Percentiles rank a stretch among this genome's conserved stretches.
Evolutionary conservation across 2,797 vertebrate genomes (phyloP).

Genomic region (Borostomias antarcticus): DNA sequence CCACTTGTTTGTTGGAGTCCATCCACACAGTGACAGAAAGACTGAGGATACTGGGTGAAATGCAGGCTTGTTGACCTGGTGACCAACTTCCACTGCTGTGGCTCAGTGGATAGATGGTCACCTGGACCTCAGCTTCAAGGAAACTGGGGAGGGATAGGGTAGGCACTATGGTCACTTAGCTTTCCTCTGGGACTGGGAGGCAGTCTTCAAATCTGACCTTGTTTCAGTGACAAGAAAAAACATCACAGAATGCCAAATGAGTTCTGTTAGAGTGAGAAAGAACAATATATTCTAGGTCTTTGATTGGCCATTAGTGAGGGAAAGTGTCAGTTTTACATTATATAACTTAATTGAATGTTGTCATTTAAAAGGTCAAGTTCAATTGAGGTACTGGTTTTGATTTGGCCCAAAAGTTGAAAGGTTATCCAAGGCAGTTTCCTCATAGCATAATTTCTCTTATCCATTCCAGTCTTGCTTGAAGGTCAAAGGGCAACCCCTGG

Average conservation of each 20-base stretch:
- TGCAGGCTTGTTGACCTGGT: neutral
- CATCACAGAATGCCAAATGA: conserved; percentile 46
- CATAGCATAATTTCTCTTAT: conserved; percentile 29
- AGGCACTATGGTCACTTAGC: conserved; percentile 75
- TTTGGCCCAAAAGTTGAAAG: conserved; percentile 47
- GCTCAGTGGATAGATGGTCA: conserved; percentile 15
- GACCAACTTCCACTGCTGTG: conserved; percentile 28
- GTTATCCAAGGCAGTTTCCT: conserved; percentile 30
- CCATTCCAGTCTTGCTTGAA: conserved; percentile 29
- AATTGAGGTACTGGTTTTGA: conserved; percentile 51
- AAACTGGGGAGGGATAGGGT: conserved; percentile 56
- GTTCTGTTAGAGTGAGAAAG: conserved; percentile 37
- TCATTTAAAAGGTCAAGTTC: conserved; percentile 35
- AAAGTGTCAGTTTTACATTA: conserved; percentile 37
- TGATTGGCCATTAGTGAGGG: conserved; percentile 22
- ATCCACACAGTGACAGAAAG: conserved; percentile 13
- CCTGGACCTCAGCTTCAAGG: conserved; percentile 23
- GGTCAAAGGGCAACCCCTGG: conserved; percentile 39
- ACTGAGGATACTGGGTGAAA: conserved; percentile 2
- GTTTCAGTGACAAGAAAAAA: conserved; percentile 40
- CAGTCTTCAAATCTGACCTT: conserved; percentile 47
- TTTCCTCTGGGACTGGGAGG: conserved; percentile 56
- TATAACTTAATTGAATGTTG: neutral
- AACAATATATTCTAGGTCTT: conserved; percentile 39
- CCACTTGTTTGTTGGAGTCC: neutral